phyloP scores from a whole-genome alignment of 2,113 vertebrate genomes.

The Mormoops blainvillei region DNA sequence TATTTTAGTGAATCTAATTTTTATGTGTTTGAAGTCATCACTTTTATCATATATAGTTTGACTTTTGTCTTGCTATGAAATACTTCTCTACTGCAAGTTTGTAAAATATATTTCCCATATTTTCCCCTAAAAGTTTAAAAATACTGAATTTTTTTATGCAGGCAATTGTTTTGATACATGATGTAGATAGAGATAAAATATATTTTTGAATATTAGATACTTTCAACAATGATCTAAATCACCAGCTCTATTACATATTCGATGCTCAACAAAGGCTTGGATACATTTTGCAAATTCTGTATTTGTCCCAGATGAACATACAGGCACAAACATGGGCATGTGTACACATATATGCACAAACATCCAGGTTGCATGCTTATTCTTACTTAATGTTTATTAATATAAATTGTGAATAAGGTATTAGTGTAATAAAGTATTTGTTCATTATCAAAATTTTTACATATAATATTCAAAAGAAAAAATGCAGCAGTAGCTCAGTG shows the following conservation, averaged over 20 bases:
- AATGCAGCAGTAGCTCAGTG: not conserved
- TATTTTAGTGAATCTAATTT: not conserved
- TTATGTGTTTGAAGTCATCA: not conserved
- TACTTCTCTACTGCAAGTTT: not conserved
- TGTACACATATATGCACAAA: not conserved
- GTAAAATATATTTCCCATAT: not conserved
- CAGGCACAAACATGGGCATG: not conserved
- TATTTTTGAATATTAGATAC: not conserved
- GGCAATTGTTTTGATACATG: not conserved
- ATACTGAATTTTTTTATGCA: not conserved
- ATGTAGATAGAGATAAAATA: not conserved
- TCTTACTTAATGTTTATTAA: not conserved
- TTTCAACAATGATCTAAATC: not conserved
- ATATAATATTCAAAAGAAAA: not conserved
- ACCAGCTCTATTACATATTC: not conserved
- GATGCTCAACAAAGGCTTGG: not conserved
- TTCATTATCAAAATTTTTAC: not conserved
- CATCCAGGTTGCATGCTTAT: not conserved
- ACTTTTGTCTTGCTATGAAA: not conserved
- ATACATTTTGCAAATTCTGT: not conserved
- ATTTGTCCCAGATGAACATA: not conserved
- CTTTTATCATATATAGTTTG: not conserved
- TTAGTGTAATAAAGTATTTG: not conserved
- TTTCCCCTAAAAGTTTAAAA: not conserved
- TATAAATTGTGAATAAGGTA: no score